Conservation (phyloP, 2,113 vertebrate genomes). For the Amblyopsis rosae region DNA sequence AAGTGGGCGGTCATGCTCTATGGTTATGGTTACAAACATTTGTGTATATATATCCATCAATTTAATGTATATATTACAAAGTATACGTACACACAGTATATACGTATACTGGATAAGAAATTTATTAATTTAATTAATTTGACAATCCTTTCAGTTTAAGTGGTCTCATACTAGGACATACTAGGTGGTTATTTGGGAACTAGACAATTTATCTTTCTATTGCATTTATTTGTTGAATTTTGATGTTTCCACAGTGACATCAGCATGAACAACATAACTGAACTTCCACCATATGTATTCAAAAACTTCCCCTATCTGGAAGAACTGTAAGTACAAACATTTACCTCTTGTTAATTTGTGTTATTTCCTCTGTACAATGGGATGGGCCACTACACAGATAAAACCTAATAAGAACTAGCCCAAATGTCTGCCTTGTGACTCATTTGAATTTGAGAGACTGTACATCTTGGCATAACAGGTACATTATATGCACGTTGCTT, state of each 20-base stretch:
- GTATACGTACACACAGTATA: neutral
- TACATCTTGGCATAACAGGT: neutral
- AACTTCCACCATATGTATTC: conserved; percentile 91
- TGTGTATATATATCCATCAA: too few species aligned
- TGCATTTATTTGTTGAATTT: neutral
- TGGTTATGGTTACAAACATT: too few species aligned
- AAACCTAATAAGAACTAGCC: conserved; percentile 24
- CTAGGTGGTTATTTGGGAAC: neutral
- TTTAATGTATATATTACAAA: too few species aligned
- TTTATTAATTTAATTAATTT: neutral
- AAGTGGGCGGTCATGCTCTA: too few species aligned
- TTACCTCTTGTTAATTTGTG: conserved; percentile 20
- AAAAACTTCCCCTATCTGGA: conserved; percentile 93
- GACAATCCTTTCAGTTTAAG: neutral
- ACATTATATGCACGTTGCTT: conserved; percentile 38
- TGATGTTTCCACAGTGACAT: conserved; percentile 84
- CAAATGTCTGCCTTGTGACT: conserved; percentile 27
- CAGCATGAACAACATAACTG: conserved; percentile 99
- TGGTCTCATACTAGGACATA: neutral
- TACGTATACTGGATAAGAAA: neutral
- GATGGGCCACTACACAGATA: conserved; percentile 4
- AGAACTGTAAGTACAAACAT: conserved; percentile 89
- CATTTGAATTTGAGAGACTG: neutral
- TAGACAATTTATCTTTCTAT: neutral
- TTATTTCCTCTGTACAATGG: conserved; percentile 46